Base-by-base conservation (phyloP, 2,797 vertebrate genomes). In the Dromococcyx pavoninus region DNA sequence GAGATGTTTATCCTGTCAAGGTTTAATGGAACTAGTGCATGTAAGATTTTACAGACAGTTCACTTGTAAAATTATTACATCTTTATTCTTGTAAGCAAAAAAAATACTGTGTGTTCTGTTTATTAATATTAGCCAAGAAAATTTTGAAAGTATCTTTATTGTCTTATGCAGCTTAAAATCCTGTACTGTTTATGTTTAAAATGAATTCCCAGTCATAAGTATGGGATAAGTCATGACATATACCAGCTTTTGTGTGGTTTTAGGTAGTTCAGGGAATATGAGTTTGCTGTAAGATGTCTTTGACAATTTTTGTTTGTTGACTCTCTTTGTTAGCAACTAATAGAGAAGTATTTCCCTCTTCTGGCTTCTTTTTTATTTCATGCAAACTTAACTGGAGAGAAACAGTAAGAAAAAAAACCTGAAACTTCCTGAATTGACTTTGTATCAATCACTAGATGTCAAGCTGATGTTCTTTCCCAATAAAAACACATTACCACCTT, bases 301-400 rank as follows among this genome's bases (percentile, higher is more conserved):
- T 88, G 64, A 65, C 1, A 6, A 37, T 80, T 93, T 88, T 81
- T 25, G 85, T 58, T 77, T 39, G 32, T 78, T 84, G 62, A 35
- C 24, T 72, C 56, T 94, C 93, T 95, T 80, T 93, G 74, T 92
- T 72, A 64, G 65, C 82, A 92, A 88, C 81, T 16, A 91, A 57
- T 43, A 53, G 41, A 74, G 94, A 96, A 95, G 87, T 92, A 91
- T 53, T 95, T 90, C 77, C 73, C 86, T 75, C 75, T 97, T 85
- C 27, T 39, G 91, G 10, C 16, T 64, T 62, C 18, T 61, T 41
- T 65, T 69, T 86, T 67, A 25, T 58, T 82, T 90, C 19, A 48
- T 48, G 27, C 21, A 54, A 87, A 43, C 23, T 61, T 69, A 73
- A 53, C 43, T 35, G 19, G 12, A 69, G 23, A 14, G 46, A 18